These are phyloP conservation scores for Alligator sinensis DNA, from an alignment of 2,113 vertebrate species.

Conservation along the genomic window DNA sequence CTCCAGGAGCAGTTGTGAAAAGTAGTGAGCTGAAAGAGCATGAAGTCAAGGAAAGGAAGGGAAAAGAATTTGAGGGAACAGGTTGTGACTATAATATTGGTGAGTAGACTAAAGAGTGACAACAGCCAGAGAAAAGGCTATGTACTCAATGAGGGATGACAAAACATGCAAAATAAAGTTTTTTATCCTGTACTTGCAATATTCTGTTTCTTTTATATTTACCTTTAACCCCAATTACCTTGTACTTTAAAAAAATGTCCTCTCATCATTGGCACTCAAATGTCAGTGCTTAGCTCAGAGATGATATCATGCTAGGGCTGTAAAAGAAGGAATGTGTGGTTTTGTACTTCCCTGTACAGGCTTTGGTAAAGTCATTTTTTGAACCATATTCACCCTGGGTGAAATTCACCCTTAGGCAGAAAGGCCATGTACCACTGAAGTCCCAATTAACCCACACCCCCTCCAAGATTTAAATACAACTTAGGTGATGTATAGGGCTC, in stretches of 20 bases:
- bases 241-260: background rate
- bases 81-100: too few species aligned
- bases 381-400: background rate
- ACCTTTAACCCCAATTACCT: background rate
- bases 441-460: accelerated
- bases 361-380: background rate
- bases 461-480: background rate
- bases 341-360: background rate
- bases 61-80: background rate
- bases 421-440: background rate
- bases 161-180: background rate
- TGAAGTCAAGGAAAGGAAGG: background rate
- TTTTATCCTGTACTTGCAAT: background rate
- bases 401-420: background rate
- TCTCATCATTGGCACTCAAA: background rate
- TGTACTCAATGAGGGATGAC: background rate
- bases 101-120: too few species aligned
- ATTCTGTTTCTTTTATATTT: background rate
- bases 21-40: background rate
- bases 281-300: background rate
- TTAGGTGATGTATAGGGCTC: background rate
- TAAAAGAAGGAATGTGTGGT: background rate
- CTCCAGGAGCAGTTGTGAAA: accelerated
- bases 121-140: background rate
- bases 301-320: background rate